phyloP scores from a whole-genome alignment of 2,113 vertebrate genomes.

The Miniopterus natalensis region DNA sequence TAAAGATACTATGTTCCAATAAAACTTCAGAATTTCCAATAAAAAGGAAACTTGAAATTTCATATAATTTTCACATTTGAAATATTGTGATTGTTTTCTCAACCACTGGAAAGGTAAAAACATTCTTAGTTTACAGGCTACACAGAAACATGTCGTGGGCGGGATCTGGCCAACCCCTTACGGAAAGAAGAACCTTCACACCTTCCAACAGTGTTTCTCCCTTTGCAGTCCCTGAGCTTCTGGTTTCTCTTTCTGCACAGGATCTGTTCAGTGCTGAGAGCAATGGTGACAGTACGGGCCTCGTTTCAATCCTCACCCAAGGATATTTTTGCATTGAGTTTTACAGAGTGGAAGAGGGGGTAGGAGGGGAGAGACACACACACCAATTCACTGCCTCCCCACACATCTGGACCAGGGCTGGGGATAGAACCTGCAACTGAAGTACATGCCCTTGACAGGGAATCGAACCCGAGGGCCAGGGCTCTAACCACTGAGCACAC shows the following conservation, averaged over 20 bases:
- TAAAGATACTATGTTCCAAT: background rate
- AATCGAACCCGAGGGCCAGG: no score
- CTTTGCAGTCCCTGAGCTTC: background rate
- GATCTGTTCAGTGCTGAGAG: background rate
- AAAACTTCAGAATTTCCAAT: background rate
- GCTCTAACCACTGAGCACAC: no score
- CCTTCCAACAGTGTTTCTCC: conserved; percentile 20
- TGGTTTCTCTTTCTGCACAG: background rate
- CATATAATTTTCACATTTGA: background rate
- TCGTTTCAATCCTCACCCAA: no score
- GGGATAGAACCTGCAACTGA: no score
- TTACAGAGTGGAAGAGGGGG: no score
- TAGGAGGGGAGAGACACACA: no score
- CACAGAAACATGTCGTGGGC: background rate
- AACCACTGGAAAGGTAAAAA: background rate
- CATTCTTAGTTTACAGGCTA: background rate
- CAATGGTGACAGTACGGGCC: background rate
- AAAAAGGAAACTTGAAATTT: background rate
- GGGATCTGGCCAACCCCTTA: background rate
- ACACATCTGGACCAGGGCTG: background rate
- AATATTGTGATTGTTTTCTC: background rate
- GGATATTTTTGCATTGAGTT: no score
- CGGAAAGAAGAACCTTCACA: background rate
- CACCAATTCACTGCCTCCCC: no score
- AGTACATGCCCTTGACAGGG: no score